A percentile compares a stretch with the other conserved stretches of the same genome.
Conservation (phyloP, 2,888 invertebrate genomes). For the Melikaiella ostensackeni region DNA sequence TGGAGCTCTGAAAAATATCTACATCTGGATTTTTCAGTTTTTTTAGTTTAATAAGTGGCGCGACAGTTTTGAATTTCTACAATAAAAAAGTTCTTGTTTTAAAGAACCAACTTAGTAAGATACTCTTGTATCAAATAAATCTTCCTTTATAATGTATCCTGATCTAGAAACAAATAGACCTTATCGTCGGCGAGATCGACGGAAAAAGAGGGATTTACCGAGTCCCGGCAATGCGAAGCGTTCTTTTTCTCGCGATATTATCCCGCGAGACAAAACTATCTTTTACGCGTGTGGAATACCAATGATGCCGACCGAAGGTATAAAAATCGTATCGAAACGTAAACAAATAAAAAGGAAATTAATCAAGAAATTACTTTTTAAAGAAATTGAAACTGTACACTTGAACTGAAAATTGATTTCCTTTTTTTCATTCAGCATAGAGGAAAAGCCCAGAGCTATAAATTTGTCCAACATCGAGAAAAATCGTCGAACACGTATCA, state of each 20-base stretch:
- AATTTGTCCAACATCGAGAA: slow-evolving; percentile 22
- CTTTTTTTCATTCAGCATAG: background rate
- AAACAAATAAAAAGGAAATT: background rate
- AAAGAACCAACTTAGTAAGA: background rate
- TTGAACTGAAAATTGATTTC: background rate
- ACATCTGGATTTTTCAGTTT: slow-evolving; percentile 54
- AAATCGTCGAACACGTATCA: slow-evolving; percentile 20
- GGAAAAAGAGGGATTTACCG: slow-evolving; percentile 43
- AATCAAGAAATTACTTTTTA: background rate
- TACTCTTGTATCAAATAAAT: slow-evolving; percentile 15
- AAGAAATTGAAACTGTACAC: background rate
- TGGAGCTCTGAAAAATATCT: background rate
- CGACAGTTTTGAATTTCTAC: slow-evolving; percentile 48
- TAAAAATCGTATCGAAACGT: slow-evolving; percentile 43
- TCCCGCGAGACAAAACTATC: slow-evolving; percentile 57
- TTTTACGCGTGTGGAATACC: slow-evolving; percentile 57
- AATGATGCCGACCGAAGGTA: slow-evolving; percentile 49
- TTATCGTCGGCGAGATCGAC: slow-evolving; percentile 24
- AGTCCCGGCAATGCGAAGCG: slow-evolving; percentile 42
- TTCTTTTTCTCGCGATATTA: slow-evolving; percentile 52
- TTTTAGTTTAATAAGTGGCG: too few relatives aligned
- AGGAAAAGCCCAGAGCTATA: background rate
- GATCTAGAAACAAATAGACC: slow-evolving; percentile 35
- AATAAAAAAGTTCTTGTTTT: background rate
- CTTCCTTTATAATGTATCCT: slow-evolving; percentile 9